Conservation (phyloP, 2,888 invertebrate species). For the Sipunculus nudus region DNA sequence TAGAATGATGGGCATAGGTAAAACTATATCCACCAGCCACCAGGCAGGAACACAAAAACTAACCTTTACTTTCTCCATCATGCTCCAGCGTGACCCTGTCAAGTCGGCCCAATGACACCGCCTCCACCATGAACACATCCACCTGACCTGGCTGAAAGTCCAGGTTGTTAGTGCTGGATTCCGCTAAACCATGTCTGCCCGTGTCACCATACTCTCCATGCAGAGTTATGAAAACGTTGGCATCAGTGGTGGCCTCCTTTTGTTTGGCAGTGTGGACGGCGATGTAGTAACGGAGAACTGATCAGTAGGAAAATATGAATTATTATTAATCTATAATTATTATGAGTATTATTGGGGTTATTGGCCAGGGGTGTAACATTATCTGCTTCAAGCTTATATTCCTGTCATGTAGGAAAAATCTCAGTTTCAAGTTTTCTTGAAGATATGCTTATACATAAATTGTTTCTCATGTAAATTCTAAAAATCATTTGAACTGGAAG, state of each 20-base stretch:
- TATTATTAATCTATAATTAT: no score
- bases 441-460: no score
- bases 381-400: background rate
- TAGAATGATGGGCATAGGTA: no score
- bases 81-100: slow-evolving; percentile 53
- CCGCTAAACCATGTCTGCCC: slow-evolving; percentile 13
- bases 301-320: background rate
- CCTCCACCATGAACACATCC: slow-evolving; percentile 58
- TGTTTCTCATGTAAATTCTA: no score
- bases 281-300: slow-evolving; percentile 16
- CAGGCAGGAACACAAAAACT: no score
- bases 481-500: no score
- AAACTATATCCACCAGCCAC: no score
- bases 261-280: slow-evolving; percentile 13
- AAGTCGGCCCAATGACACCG: slow-evolving; percentile 55
- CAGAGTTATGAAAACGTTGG: slow-evolving; percentile 21
- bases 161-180: slow-evolving; percentile 8
- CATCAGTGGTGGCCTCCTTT: slow-evolving; percentile 5
- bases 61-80: slow-evolving; percentile 33
- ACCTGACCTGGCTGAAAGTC: slow-evolving; percentile 41
- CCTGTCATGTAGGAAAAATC: background rate
- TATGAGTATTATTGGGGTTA: no score
- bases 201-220: slow-evolving; percentile 26
- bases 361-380: no score
- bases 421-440: background rate